A percentile compares a stretch with the other conserved stretches of the same genome.
Conservation (phyloP, 2,797 vertebrate species). For the Sebastes steindachneri region DNA sequence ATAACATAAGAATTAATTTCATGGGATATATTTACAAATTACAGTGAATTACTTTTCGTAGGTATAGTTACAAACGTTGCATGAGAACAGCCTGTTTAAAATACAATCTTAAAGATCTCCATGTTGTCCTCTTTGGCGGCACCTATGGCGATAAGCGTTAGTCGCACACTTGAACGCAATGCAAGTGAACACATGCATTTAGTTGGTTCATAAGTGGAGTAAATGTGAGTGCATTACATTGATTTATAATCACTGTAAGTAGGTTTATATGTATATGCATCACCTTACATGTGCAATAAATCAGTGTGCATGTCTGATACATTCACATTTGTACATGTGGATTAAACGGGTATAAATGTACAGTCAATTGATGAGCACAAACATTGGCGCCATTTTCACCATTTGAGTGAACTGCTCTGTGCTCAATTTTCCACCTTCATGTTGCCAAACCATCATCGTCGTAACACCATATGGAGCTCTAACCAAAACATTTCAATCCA, state of each 20-base stretch:
- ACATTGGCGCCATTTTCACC: background rate
- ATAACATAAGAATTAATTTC: too few relatives aligned
- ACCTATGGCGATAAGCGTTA: background rate
- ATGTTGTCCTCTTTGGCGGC: background rate
- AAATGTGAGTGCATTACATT: too few relatives aligned
- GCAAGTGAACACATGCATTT: background rate
- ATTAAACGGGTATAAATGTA: background rate
- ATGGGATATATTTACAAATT: too few relatives aligned
- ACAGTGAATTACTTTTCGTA: too few relatives aligned
- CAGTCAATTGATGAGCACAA: background rate
- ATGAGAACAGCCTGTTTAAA: too few relatives aligned
- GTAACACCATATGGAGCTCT: background rate
- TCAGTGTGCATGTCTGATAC: too few relatives aligned
- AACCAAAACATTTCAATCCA: background rate
- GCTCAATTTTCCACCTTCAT: background rate
- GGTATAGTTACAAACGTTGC: accelerated
- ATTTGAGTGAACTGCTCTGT: background rate
- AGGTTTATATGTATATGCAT: too few relatives aligned
- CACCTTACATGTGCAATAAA: accelerated
- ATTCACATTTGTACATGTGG: accelerated
- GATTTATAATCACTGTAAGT: too few relatives aligned
- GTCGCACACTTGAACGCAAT: too few relatives aligned
- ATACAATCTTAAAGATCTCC: background rate
- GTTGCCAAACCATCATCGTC: background rate
- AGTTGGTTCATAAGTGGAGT: background rate